Base-by-base conservation (phyloP, 2,113 vertebrate genomes). In the Petrocephalus zakoni region DNA sequence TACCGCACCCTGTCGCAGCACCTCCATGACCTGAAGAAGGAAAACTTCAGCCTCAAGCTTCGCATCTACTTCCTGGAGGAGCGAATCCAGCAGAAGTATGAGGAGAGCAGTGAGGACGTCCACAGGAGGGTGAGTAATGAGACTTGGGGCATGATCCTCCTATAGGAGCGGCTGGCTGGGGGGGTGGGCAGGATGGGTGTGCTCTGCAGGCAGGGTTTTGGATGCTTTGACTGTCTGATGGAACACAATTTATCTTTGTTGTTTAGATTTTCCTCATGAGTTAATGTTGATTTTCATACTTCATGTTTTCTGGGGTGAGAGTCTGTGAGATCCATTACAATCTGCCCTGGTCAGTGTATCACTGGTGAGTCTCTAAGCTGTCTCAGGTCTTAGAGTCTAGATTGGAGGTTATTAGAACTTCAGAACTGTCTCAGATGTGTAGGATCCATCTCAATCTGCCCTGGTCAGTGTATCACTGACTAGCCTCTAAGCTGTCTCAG, bases 41-140 rank as follows among this genome's bases (percentile, higher is more conserved):
- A 99, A 95, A 99, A 99, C 95, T 99, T 99, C 97, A 99, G 98
- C 95, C 96, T 99, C 92, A 99, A 99, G 94, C 95, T 99, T 86
- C 94, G 98, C 93, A 99, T 99, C 94, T 99, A 99, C 94, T 99
- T 99, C 94, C 95, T 99, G 96, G 98, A 99, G 93, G 98, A 99
- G 92, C 96, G 95, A 46, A 96, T 99, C 95, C 98, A 99, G 90
- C 96, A 97, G 94, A 98, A 97, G 93, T 97, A 96, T 85, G 97
- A 99, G 92, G 96, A 94, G 91, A 96, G 96, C 94, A 93, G 90
- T 25, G 96, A 98, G 0, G 96, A 97, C 64, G 93, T 99, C 90
- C 96, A 98, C 95, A 96, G 88, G 91, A 94, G 94, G 96, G 98
- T 98, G 94, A 98, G 97, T 91, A 0, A 1, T 0, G 0, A 0